These are phyloP conservation scores for Luperina nickerlii DNA, from an alignment of 2,888 invertebrate genomes.

Conservation along the genomic window DNA sequence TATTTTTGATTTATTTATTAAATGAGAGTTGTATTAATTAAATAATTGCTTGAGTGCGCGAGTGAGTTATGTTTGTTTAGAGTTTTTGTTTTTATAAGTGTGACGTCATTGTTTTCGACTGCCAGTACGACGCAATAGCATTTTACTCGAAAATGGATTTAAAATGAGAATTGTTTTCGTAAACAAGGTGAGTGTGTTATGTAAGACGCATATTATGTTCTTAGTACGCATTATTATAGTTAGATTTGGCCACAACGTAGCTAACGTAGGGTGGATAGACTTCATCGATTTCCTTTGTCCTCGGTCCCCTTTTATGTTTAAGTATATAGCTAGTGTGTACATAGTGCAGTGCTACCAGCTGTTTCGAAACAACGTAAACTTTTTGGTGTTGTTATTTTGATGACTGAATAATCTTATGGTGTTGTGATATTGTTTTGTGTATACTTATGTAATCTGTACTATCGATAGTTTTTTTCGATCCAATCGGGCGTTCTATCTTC, in stretches of 20 bases:
- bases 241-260: slow-evolving; percentile 62
- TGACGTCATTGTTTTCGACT: slow-evolving; percentile 91
- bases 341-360: slow-evolving; percentile 75
- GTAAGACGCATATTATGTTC: slow-evolving; percentile 68
- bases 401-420: slow-evolving; percentile 66
- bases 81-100: slow-evolving; percentile 82
- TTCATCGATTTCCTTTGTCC: slow-evolving; percentile 90
- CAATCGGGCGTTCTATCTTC: not conserved
- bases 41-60: slow-evolving; percentile 73
- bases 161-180: slow-evolving; percentile 86
- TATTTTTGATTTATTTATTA: slow-evolving; percentile 81
- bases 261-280: slow-evolving; percentile 69
- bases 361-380: slow-evolving; percentile 77
- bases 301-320: slow-evolving; percentile 76
- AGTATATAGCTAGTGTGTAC: slow-evolving; percentile 57
- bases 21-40: slow-evolving; percentile 72
- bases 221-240: slow-evolving; percentile 46
- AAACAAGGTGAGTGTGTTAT: slow-evolving; percentile 81
- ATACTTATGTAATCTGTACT: slow-evolving; percentile 74
- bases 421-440: slow-evolving; percentile 72
- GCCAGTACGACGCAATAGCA: slow-evolving; percentile 92
- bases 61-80: slow-evolving; percentile 79
- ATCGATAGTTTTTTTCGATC: not conserved
- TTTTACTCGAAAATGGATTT: slow-evolving; percentile 88
- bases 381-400: slow-evolving; percentile 57